Evolutionary conservation across 2,797 vertebrate species (phyloP).

Genomic region (Helicolenus hilgendorfi): DNA sequence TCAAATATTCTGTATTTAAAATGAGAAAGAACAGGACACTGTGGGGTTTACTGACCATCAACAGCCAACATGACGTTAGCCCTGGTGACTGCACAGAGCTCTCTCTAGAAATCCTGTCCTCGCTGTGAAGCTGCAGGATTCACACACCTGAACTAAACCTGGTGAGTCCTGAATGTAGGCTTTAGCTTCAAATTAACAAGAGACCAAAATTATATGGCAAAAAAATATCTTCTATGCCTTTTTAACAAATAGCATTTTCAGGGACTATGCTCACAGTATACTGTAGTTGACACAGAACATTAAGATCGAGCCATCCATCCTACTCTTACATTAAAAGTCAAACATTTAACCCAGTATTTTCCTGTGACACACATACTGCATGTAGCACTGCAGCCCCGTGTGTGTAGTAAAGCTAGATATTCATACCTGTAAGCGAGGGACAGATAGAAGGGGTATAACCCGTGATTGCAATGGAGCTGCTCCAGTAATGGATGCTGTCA

Average conservation of each 20-base stretch:
- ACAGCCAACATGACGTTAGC: not conserved
- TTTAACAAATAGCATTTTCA: not conserved
- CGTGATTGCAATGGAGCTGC: constrained; percentile 36
- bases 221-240: not conserved
- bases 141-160: not conserved
- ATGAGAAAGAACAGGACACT: not conserved
- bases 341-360: constrained; percentile 6
- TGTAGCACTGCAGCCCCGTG: not conserved
- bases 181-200: not conserved
- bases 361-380: not conserved
- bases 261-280: not conserved
- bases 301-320: constrained; percentile 4
- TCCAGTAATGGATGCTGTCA: constrained; percentile 63
- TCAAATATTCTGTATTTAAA: not conserved
- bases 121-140: not conserved
- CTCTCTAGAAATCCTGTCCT: too few relatives aligned
- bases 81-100: not conserved
- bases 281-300: not conserved
- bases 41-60: not conserved
- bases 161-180: not conserved
- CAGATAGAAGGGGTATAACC: constrained; percentile 15
- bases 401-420: not conserved
- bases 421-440: not conserved
- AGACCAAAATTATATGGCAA: not conserved
- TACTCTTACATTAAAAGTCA: constrained; percentile 13